Evolutionary conservation across 2,113 vertebrate genomes (phyloP).

Genomic region (Butorides virescens): DNA sequence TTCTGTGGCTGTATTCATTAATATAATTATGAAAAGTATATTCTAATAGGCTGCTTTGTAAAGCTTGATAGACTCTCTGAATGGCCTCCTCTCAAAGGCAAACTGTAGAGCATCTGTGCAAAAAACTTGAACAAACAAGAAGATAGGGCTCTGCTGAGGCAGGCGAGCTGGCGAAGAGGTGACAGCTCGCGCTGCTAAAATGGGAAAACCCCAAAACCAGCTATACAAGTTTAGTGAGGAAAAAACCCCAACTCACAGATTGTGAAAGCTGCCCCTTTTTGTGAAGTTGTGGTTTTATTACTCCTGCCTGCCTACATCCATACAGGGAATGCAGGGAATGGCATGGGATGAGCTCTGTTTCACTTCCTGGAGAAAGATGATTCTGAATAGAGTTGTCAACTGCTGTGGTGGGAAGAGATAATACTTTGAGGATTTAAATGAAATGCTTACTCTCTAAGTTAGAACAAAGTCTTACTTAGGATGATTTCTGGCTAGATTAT

Average conservation of each 20-base stretch:
- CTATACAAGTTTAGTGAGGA: neutral
- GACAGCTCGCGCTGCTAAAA: neutral
- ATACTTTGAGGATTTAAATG: neutral
- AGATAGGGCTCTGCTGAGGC: neutral
- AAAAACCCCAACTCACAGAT: fast-evolving
- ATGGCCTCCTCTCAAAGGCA: neutral
- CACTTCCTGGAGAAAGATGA: neutral
- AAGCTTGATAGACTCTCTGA: neutral
- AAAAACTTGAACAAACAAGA: neutral
- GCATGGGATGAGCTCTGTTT: neutral
- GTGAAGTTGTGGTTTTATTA: neutral
- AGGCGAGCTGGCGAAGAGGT: neutral
- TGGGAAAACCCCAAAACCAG: neutral
- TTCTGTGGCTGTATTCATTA: neutral
- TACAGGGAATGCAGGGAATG: neutral
- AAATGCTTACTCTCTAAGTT: neutral
- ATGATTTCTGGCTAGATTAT: neutral
- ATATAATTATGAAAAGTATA: neutral
- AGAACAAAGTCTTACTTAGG: neutral
- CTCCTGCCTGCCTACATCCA: neutral
- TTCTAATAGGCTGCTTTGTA: neutral
- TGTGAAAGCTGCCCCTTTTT: neutral
- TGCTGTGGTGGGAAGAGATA: neutral
- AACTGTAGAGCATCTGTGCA: neutral
- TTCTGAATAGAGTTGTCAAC: neutral